Evolutionary conservation across 2,888 invertebrate species (phyloP).

Genomic region (Tupiocoris notatus): DNA sequence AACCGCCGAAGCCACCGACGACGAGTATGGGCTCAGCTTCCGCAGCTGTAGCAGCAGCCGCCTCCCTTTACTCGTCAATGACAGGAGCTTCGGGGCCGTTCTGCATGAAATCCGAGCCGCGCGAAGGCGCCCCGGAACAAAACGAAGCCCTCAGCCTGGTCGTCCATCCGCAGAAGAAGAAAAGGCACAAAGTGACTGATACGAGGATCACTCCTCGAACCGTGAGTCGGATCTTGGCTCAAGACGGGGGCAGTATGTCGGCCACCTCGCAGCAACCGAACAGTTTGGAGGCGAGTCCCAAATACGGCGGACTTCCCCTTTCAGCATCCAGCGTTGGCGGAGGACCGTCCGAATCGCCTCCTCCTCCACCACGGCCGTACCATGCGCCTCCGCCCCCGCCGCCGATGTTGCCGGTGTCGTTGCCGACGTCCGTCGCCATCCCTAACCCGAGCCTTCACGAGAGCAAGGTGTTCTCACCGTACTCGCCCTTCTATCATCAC

Average conservation of each 20-base stretch:
- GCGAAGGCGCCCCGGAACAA: constrained; percentile 70
- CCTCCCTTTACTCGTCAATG: constrained; percentile 62
- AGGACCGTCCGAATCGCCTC: constrained; percentile 56
- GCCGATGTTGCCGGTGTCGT: constrained; percentile 81
- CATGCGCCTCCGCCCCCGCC: constrained; percentile 65
- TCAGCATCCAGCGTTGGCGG: constrained; percentile 49
- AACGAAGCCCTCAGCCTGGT: constrained; percentile 93
- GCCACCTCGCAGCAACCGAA: constrained; percentile 33
- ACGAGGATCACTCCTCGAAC: constrained; percentile 88
- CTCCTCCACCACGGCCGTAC: constrained; percentile 71
- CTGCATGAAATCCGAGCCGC: constrained; percentile 58
- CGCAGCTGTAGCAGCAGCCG: constrained; percentile 51
- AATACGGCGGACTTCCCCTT: constrained; percentile 46
- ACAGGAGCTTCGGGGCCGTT: constrained; percentile 58
- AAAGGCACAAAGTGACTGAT: constrained; percentile 93
- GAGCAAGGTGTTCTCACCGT: constrained; percentile 89
- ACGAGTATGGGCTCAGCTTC: constrained; percentile 57
- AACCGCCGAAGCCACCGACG: constrained; percentile 75
- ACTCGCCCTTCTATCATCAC: constrained; percentile 77
- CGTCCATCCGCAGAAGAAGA: constrained; percentile 86
- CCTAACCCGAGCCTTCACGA: constrained; percentile 94
- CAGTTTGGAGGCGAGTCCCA: constrained; percentile 53
- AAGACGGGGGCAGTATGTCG: constrained; percentile 66
- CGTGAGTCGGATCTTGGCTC: constrained; percentile 80
- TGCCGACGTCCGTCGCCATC: constrained; percentile 94